phyloP scores from a whole-genome alignment of 2,797 vertebrate genomes.

The Scyliorhinus canicula region DNA sequence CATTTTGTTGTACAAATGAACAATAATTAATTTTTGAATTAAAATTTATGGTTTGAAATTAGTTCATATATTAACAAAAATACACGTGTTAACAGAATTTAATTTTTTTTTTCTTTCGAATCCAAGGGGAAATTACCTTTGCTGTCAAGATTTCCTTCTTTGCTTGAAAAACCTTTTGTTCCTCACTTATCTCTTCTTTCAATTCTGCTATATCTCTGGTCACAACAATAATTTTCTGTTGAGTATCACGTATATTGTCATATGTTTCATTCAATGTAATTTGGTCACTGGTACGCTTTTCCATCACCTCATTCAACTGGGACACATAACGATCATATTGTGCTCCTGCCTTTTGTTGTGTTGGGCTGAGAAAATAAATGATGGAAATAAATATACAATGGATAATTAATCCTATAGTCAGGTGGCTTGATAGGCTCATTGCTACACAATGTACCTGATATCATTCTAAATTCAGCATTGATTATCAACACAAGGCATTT shows the following conservation, averaged over 20 bases:
- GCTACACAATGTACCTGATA: neutral
- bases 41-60: neutral
- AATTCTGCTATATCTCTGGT: neutral
- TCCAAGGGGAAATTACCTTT: neutral
- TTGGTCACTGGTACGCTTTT: slow-evolving; percentile 50
- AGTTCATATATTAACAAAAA: neutral
- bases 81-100: neutral
- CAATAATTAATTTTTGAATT: neutral
- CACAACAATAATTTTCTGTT: slow-evolving; percentile 43
- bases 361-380: neutral
- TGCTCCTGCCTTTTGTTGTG: slow-evolving; percentile 34
- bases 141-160: neutral
- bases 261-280: slow-evolving; percentile 52
- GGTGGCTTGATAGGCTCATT: neutral
- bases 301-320: slow-evolving; percentile 57
- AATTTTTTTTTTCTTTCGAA: neutral
- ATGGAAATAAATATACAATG: neutral
- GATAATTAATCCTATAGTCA: neutral
- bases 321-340: slow-evolving; percentile 47
- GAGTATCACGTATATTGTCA: slow-evolving; percentile 48
- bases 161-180: neutral
- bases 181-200: neutral
- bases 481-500: neutral
- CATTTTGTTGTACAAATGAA: neutral
- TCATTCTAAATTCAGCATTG: neutral